Base-by-base conservation (phyloP, 2,888 invertebrate genomes). In the Polydrusus cervinus region DNA sequence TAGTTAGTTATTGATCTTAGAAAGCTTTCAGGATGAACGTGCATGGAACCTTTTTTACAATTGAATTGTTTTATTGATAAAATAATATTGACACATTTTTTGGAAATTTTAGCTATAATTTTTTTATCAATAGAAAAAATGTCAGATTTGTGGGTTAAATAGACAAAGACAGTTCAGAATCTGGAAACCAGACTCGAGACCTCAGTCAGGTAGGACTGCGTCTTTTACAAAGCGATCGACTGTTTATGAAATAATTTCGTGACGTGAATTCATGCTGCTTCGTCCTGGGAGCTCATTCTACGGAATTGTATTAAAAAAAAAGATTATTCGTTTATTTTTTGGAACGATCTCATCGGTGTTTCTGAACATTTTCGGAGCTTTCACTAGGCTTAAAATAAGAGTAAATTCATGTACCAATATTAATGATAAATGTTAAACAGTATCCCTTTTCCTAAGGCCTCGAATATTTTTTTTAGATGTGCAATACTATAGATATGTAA, bases 341-440 rank as follows among this genome's bases (percentile, higher is more conserved):
- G 69, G 77, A 79, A 77, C 71, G 79, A 81, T 82, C 80, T 81
- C 81, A 79, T 81, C 81, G 79, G 77, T 82, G 81, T 81, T 80
- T 78, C 78, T 80, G 77, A 75, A 78, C 75, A 14, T 68, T 68
- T 45, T 16, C 14, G 53, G 16, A 61, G 61, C 57, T 45, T 60
- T 70, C 60, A 60, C 61, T 47, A 70, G 55, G 20, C 38, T 69
- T 69, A 47, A 43, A 3, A 10, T 61, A 60, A 60, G 34, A 34
- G 57, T 60, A 60, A 60, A 60, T 60, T 60, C 45, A 67, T 72
- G 64, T 67, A 72, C 72, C 43, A 55, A 67, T 47, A 66, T 60
- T 55, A 71, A 64, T 14, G 14, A 55, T 53, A 53, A 60, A 60
- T 53, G 49, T 40, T 53, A 67, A 67, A 53, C 67, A 67, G 43